Base-by-base conservation (phyloP, 1,140 invertebrate species). In the Drosophila neocordata region DNA sequence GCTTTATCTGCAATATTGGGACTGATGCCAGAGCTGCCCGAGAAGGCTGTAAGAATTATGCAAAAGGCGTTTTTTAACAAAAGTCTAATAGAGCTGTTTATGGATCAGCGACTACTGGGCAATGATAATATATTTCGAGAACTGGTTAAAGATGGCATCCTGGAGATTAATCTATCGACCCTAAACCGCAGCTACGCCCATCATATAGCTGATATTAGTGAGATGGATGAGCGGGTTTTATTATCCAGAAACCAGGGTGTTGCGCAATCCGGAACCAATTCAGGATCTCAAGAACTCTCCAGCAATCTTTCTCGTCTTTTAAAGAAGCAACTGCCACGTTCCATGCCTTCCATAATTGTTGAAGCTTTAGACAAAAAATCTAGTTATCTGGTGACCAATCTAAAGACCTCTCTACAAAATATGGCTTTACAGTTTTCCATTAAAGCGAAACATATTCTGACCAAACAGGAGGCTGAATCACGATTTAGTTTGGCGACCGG, bases 221-320 rank as follows among this genome's bases (percentile, higher is more conserved):
- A 99, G 92, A 98, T 99, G 92, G 98, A 99, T 90, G 98, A 99
- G 92, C 94, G 98, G 77, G 97, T 99, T 91, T 97, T 99, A 93
- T 93, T 69, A 9, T 27, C 18, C 13, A 18, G n/a, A 37, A 22
- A 22, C 0, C 31, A 13, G 48, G n/a, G 15, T 52, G 15, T 5
- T 2, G 31, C 15, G 2, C 13, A 11, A 24, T 4, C 22, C 6
- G 3, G 66, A 27, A 7, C 9, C 24, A 22, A 2, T 3, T 22
- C 4, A 37, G 9, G 20, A 7, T 22, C 6, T 27, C 65, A 52
- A 11, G 27, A 31, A 31, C 48, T 52, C 20, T 58, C 69, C 1
- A 18, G 31, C 7, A 74, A 64, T 4, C 65, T 71, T 18, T 20
- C 8, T 20, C 41, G 8, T 6, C 9, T 78, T 0, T 18, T 27